Evolutionary conservation across 2,888 invertebrate genomes (phyloP).

Genomic region (Glyphotaelius pellucidus): DNA sequence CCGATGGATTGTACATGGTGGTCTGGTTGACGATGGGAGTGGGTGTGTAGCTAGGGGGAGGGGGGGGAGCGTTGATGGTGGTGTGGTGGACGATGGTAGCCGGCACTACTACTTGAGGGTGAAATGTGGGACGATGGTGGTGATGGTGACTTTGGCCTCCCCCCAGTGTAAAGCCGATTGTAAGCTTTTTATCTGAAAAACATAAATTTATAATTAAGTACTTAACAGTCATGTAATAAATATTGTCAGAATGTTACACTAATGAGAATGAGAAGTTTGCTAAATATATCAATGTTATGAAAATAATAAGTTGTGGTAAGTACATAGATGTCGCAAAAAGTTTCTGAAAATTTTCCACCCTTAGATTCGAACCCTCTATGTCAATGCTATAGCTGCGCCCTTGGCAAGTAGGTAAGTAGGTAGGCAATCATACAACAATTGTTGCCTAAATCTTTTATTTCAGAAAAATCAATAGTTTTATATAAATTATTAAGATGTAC

Average conservation of each 20-base stretch:
- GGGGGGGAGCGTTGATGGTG: background rate
- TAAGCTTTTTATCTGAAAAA: constrained; percentile 36
- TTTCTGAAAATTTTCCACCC: too few species aligned
- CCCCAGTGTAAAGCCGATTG: constrained; percentile 28
- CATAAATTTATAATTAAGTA: background rate
- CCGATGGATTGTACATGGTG: background rate
- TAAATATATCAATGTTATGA: too few species aligned
- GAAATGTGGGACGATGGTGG: background rate
- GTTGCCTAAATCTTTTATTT: too few species aligned
- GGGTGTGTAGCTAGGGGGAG: background rate
- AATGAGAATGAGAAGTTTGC: too few species aligned
- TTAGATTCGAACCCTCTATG: too few species aligned
- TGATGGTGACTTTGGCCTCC: constrained; percentile 22
- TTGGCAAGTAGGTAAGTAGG: too few species aligned
- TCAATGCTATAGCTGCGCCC: too few species aligned
- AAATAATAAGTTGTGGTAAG: too few species aligned
- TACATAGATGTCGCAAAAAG: too few species aligned
- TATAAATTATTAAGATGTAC: too few species aligned
- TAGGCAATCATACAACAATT: background rate
- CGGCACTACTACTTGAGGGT: background rate
- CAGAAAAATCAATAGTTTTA: too few species aligned
- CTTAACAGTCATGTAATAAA: background rate
- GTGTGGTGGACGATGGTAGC: constrained; percentile 34
- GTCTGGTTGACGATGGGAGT: constrained; percentile 22
- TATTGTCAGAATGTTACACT: background rate